Evolutionary conservation across 2,113 vertebrate genomes (phyloP).

Genomic region (Apus apus): DNA sequence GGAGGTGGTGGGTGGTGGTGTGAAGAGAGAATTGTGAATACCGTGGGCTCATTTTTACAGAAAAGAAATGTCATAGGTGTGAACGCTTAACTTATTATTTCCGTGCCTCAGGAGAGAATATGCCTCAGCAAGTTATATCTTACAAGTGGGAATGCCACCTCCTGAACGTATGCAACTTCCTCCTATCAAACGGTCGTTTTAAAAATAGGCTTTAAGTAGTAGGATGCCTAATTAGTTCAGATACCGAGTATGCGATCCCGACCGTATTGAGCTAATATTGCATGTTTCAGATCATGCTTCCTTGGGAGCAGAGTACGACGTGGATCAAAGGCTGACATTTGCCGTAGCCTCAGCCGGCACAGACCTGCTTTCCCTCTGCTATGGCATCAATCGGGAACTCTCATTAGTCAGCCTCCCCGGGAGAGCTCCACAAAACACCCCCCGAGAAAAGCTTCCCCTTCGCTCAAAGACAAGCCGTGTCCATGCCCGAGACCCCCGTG

Average conservation of each 20-base stretch:
- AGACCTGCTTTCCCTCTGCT: neutral
- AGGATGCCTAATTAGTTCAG: neutral
- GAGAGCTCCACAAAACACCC: neutral
- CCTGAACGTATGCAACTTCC: neutral
- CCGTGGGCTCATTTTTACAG: neutral
- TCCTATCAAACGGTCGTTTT: neutral
- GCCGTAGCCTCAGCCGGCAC: neutral
- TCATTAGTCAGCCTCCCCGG: neutral
- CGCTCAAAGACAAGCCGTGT: neutral
- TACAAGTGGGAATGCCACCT: neutral
- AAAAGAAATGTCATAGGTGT: neutral
- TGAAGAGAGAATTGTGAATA: neutral
- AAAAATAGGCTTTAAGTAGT: conserved; percentile 1
- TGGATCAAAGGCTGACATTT: neutral
- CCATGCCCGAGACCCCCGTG: neutral
- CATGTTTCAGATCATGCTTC: neutral
- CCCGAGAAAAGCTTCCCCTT: neutral
- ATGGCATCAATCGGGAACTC: neutral
- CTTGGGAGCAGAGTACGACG: neutral
- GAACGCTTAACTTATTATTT: neutral
- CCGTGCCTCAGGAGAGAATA: neutral
- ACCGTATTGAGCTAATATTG: neutral
- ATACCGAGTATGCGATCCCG: neutral
- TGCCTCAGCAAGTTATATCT: neutral
- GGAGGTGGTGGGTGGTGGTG: neutral